Evolutionary conservation across 2,888 invertebrate genomes (phyloP).

Genomic region (Tanypteryx hageni): DNA sequence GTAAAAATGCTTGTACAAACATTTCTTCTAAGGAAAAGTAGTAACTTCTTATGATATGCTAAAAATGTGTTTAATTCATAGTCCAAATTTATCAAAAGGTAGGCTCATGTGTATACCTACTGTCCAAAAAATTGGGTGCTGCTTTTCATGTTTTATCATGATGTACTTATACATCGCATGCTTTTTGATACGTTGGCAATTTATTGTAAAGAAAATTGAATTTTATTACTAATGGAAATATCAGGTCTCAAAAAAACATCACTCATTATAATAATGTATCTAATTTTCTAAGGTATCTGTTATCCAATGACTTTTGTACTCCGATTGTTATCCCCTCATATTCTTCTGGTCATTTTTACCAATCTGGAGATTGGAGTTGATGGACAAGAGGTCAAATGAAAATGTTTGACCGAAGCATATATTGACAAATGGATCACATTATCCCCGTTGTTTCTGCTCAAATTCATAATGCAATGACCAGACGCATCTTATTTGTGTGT

Average conservation of each 20-base stretch:
- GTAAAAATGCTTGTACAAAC: no score
- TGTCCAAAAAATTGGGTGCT: neutral
- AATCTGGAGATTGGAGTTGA: neutral
- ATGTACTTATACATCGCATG: neutral
- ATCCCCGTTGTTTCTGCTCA: neutral
- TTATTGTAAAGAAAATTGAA: neutral
- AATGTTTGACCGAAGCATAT: neutral
- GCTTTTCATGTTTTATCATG: neutral
- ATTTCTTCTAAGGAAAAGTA: no score
- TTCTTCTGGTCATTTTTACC: neutral
- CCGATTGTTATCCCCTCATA: neutral
- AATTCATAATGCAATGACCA: neutral
- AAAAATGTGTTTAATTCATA: no score
- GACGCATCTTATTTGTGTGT: neutral
- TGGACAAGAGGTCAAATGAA: neutral
- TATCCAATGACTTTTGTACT: neutral
- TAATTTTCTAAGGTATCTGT: neutral
- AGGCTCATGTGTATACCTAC: neutral
- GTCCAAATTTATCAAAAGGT: no score
- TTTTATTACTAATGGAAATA: neutral
- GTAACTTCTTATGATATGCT: no score
- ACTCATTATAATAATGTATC: neutral
- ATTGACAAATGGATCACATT: neutral
- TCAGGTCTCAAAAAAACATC: constrained; percentile 3
- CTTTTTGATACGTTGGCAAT: neutral